Conservation (phyloP, 35 echinoderm and acorn worm species). For the Anneissia japonica region DNA sequence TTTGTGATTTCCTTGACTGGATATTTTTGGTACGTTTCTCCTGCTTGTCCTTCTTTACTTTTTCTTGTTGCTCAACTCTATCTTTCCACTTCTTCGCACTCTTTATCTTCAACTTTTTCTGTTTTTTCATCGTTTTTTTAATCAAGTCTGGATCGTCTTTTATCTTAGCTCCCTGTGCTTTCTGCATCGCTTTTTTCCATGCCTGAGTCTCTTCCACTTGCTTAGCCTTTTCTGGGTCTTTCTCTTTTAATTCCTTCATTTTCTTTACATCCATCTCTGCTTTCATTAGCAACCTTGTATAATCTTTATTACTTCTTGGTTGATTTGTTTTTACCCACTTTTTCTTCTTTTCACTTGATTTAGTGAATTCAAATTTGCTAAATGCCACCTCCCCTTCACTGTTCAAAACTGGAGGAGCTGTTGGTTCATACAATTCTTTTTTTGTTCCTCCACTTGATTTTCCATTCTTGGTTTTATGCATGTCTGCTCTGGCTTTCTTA, state of each 20-base stretch:
- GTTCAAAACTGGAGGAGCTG: neutral
- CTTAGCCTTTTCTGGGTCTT: conserved; percentile 65
- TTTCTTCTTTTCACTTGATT: conserved; percentile 42
- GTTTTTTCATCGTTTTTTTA: conserved; percentile 83
- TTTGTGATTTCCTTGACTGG: conserved; percentile 45
- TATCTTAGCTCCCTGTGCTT: conserved; percentile 65
- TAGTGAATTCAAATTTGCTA: conserved; percentile 79
- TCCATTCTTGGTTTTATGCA: conserved; percentile 32
- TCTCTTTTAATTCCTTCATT: conserved; percentile 65
- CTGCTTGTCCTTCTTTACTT: conserved; percentile 57
- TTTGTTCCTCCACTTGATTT: conserved; percentile 25
- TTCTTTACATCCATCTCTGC: conserved; percentile 66
- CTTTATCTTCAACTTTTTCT: conserved; percentile 57
- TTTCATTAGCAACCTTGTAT: conserved; percentile 62
- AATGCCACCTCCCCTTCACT: conserved; percentile 25
- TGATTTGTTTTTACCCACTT: conserved; percentile 52
- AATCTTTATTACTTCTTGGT: conserved; percentile 62
- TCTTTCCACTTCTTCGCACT: conserved; percentile 78
- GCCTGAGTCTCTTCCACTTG: conserved; percentile 48
- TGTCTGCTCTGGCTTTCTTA: conserved; percentile 31
- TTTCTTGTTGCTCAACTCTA: conserved; percentile 41
- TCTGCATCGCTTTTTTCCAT: conserved; percentile 68
- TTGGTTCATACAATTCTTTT: neutral
- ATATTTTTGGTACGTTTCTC: conserved; percentile 64
- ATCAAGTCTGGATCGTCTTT: conserved; percentile 77